phyloP scores from a whole-genome alignment of 1,140 invertebrate species.

The Holotrichia oblita region DNA sequence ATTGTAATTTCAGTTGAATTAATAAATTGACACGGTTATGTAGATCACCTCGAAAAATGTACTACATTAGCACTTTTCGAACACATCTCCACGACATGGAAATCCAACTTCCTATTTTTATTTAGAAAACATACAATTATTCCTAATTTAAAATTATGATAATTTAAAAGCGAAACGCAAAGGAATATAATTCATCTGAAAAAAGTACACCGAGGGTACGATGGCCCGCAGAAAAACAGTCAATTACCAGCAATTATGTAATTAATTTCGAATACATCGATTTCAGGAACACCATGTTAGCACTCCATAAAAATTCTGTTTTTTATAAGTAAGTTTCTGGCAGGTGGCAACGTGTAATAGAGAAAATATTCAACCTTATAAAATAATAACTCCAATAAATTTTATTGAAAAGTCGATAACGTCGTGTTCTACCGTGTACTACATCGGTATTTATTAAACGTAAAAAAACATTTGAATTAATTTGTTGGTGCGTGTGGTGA shows the following conservation, averaged over 20 bases:
- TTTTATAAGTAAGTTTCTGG: constrained; percentile 4
- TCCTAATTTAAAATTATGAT: constrained; percentile 18
- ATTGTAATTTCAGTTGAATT: background rate
- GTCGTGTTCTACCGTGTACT: constrained; percentile 8
- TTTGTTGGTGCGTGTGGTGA: background rate
- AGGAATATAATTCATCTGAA: background rate
- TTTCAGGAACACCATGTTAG: background rate
- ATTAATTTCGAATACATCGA: background rate
- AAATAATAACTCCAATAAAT: no score
- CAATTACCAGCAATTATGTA: background rate
- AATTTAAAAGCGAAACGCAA: background rate
- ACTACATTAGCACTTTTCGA: background rate
- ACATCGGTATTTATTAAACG: constrained; percentile 3
- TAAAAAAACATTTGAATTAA: constrained; percentile 14
- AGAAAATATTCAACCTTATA: no score
- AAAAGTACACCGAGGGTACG: background rate
- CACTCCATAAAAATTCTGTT: constrained; percentile 1
- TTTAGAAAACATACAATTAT: background rate
- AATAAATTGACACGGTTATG: background rate
- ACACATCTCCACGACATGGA: background rate
- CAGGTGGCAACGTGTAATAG: no score
- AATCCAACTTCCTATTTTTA: background rate
- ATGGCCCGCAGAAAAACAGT: background rate
- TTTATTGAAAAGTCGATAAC: background rate
- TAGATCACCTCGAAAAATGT: constrained; percentile 5